Conservation (phyloP, 30 jellyfish, hydroid and myxozoan species). For the Sanderia malayensis region DNA sequence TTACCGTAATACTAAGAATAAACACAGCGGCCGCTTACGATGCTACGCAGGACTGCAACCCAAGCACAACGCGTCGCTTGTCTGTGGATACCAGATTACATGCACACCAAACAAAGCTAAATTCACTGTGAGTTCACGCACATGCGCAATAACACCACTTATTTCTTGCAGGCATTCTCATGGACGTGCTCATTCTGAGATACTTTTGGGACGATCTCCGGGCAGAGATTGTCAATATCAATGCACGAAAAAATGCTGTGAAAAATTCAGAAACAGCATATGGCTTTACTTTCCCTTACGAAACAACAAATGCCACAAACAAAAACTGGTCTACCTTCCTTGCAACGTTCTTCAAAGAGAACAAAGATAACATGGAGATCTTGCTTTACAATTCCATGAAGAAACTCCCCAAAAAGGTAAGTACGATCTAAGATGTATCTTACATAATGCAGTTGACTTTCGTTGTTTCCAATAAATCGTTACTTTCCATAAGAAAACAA, state of each 20-base stretch:
- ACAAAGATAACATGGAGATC: conserved; percentile 31
- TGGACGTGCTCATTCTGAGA: not conserved
- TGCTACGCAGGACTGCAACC: too few species aligned
- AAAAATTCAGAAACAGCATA: not conserved
- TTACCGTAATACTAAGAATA: too few species aligned
- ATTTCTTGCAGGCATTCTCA: not conserved
- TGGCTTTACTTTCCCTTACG: not conserved
- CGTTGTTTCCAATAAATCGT: too few species aligned
- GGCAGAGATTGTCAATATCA: not conserved
- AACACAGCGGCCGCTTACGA: too few species aligned
- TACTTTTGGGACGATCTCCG: not conserved
- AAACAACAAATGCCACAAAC: conserved; percentile 15
- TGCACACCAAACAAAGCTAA: too few species aligned
- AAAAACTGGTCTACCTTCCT: conserved; percentile 25
- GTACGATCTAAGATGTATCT: too few species aligned
- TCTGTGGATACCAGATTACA: too few species aligned
- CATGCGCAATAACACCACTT: too few species aligned
- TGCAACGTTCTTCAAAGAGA: conserved; percentile 29
- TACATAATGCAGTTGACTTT: too few species aligned
- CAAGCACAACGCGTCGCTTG: too few species aligned
- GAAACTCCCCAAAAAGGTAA: conserved; percentile 21
- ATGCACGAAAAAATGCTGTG: not conserved
- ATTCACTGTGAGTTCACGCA: too few species aligned
- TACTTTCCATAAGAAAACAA: too few species aligned
- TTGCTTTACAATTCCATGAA: conserved; percentile 19